Conservation (phyloP, 2,797 vertebrate species). For the Siniperca obscura region DNA sequence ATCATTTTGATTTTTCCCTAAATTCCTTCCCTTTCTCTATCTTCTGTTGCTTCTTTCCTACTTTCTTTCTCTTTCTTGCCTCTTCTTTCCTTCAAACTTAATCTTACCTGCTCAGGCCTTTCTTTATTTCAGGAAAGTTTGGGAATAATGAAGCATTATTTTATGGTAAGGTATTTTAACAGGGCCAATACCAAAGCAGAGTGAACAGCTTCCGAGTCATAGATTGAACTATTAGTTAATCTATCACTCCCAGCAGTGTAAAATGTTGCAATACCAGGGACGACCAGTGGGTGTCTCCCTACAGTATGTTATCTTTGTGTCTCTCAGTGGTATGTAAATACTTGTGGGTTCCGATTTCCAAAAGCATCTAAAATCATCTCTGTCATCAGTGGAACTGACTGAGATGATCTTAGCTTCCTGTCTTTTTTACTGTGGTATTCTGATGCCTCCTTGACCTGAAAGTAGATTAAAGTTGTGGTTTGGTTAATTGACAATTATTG, state of each 20-base stretch:
- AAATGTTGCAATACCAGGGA: constrained; percentile 51
- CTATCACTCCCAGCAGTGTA: constrained; percentile 48
- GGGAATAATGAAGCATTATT: constrained; percentile 47
- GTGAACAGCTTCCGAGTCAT: constrained; percentile 51
- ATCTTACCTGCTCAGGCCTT: neutral
- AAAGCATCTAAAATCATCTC: constrained; percentile 57
- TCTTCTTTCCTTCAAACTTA: neutral
- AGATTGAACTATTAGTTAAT: constrained; percentile 58
- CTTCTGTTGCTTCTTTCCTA: neutral
- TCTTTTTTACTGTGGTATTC: constrained; percentile 27
- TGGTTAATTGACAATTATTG: neutral
- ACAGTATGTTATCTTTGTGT: constrained; percentile 40
- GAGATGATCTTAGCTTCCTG: constrained; percentile 22
- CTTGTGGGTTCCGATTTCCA: constrained; percentile 45
- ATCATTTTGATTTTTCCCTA: neutral
- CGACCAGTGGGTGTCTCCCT: constrained; percentile 63
- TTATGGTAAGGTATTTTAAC: constrained; percentile 60
- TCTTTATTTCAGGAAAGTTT: neutral
- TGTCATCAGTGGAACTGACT: neutral
- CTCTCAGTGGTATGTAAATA: constrained; percentile 42
- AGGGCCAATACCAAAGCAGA: constrained; percentile 44
- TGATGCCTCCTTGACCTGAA: constrained; percentile 45
- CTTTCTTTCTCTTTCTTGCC: neutral
- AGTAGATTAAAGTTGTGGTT: constrained; percentile 17
- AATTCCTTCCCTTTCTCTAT: neutral